phyloP scores from a whole-genome alignment of 1,140 invertebrate species.

The Maconellicoccus hirsutus region DNA sequence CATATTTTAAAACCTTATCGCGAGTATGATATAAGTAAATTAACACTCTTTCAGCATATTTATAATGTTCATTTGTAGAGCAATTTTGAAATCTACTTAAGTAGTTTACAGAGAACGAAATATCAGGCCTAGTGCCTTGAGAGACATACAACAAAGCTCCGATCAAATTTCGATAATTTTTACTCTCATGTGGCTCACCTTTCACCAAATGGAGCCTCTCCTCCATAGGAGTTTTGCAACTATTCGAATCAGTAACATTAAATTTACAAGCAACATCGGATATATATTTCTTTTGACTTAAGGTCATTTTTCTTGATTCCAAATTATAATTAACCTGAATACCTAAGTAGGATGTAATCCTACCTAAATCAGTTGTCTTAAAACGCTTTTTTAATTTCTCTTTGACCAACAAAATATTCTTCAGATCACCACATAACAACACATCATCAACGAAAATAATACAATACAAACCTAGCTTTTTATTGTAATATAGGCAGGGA shows the following conservation, averaged over 20 bases:
- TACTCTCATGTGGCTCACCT: background rate
- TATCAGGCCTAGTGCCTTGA: conserved; percentile 32
- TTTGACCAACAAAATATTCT: background rate
- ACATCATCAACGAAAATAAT: conserved; percentile 24
- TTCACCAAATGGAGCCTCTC: background rate
- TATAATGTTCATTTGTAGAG: conserved; percentile 32
- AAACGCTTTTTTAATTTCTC: conserved; percentile 2
- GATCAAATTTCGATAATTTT: background rate
- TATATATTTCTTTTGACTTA: conserved; percentile 16
- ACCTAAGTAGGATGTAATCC: background rate
- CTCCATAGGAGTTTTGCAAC: conserved; percentile 10
- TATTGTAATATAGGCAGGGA: conserved; percentile 14
- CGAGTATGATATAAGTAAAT: conserved; percentile 34
- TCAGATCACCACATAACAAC: background rate
- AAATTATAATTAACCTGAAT: background rate
- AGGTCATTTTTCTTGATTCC: background rate
- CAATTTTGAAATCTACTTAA: conserved; percentile 34
- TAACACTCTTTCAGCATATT: conserved; percentile 33
- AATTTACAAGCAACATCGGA: background rate
- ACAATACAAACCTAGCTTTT: background rate
- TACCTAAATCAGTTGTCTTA: conserved; percentile 15
- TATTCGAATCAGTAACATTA: background rate
- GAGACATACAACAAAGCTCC: conserved; percentile 1
- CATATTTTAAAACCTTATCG: conserved; percentile 14
- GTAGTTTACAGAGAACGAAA: conserved; percentile 32